Base-by-base conservation (phyloP, 2,888 invertebrate species). In the Parnassius mnemosyne region DNA sequence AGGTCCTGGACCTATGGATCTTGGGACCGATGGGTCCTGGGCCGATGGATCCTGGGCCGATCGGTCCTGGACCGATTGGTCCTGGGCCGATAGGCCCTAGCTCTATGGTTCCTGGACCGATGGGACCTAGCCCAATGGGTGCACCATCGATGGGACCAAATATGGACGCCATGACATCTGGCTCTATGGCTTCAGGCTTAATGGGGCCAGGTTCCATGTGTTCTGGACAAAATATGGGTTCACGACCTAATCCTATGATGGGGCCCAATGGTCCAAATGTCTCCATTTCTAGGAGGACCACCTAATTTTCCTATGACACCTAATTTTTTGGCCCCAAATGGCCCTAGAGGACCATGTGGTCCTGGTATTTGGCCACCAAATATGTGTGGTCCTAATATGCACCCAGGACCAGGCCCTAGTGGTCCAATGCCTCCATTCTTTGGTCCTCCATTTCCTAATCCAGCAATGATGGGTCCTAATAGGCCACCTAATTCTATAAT, bases 261-360 rank as follows among this genome's bases (percentile, higher is more conserved):
- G 68, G 71, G 0, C 69, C 73, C 9, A 65, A 69, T 16, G 75
- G 80, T 34, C 76, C 78, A n/a, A n/a, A 79, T 81, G 74, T 80
- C 82, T 0, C 77, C 79, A 1, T 77, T 76, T 65, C 83, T 87
- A 81, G 83, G 84, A 52, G 85, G 85, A 1, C 87, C 87, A 1
- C 86, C 85, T 3, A 87, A 87, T 68, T 87, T 80, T 54, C 78
- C 78, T 3, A 86, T 87, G 85, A 88, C 88, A 2, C 87, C 88
- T 1, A 85, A 84, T 69, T 87, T 85, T 54, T 86, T n/a, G 83
- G 87, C 89, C 3, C 88, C 88, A 3, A 87, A 85, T 70, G 87
- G 89, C 2, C 88, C 89, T 2, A 85, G 84, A 68, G 85, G 87
- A 0, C 87, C 77, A 5, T 69, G 78, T 67, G 77, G 75, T 11